Conservation (phyloP, 2,797 vertebrate species). For the Cyprinodon diabolis region DNA sequence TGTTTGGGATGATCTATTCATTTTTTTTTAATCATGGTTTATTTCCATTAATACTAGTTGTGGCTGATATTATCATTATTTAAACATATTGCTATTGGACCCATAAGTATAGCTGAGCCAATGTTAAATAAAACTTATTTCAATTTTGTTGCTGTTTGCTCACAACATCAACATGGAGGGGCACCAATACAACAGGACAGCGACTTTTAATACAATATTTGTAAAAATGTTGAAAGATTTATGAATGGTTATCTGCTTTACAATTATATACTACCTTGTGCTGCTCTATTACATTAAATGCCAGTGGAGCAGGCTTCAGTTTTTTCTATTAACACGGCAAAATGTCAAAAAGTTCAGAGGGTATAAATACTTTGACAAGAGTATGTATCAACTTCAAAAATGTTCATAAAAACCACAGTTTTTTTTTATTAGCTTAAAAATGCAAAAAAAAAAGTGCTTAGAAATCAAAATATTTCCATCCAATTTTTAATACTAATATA, state of each 20-base stretch:
- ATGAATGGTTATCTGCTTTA: not conserved
- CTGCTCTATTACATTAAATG: not conserved
- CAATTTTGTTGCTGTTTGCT: too few relatives aligned
- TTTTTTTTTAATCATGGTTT: too few relatives aligned
- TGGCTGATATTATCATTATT: too few relatives aligned
- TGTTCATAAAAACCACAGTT: not conserved
- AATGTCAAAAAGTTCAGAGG: not conserved
- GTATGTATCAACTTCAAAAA: not conserved
- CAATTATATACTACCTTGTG: not conserved
- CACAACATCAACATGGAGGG: too few relatives aligned
- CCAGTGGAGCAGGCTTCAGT: not conserved
- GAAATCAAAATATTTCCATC: not conserved
- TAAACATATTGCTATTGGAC: too few relatives aligned
- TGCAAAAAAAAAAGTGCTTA: not conserved
- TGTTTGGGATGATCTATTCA: too few relatives aligned
- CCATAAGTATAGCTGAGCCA: too few relatives aligned
- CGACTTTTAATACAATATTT: not conserved
- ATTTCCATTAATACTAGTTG: too few relatives aligned
- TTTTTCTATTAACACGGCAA: not conserved
- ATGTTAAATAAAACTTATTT: too few relatives aligned
- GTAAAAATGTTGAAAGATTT: not conserved
- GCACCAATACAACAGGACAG: not conserved
- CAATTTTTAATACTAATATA: not conserved
- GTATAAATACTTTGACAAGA: not conserved
- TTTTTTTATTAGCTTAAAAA: not conserved